phyloP scores from a whole-genome alignment of 1,140 invertebrate genomes.

The Fopius arisanus region DNA sequence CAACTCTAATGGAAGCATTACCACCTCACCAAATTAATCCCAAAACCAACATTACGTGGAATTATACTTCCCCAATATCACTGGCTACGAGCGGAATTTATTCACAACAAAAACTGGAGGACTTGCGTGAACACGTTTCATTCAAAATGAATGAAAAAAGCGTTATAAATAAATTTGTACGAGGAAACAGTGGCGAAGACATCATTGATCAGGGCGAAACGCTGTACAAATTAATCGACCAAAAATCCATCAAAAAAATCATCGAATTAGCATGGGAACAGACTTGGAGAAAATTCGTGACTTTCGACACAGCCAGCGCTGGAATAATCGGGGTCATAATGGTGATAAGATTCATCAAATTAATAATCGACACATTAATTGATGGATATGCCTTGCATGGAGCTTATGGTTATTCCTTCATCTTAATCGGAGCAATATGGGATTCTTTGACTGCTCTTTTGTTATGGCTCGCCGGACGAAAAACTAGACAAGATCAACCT shows the following conservation, averaged over 20 bases:
- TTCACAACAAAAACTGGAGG: background rate
- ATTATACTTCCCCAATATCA: background rate
- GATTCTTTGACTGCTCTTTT: background rate
- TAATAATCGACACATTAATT: background rate
- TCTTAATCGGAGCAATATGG: background rate
- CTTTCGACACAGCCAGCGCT: background rate
- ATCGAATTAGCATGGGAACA: background rate
- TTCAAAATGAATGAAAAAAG: background rate
- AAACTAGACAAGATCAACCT: background rate
- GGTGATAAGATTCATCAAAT: background rate
- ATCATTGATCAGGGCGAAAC: background rate
- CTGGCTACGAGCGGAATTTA: constrained; percentile 26
- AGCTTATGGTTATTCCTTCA: background rate
- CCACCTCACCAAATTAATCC: constrained; percentile 13
- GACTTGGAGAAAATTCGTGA: background rate
- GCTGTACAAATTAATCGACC: background rate
- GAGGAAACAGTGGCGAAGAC: background rate
- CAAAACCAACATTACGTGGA: background rate
- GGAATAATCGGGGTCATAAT: background rate
- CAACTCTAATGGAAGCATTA: background rate
- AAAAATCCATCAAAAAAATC: background rate
- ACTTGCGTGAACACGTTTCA: too few relatives aligned
- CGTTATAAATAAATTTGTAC: background rate
- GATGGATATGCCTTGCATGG: background rate
- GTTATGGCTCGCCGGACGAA: background rate